phyloP scores from a whole-genome alignment of 2,113 vertebrate species.

The Coracopsis vasa region DNA sequence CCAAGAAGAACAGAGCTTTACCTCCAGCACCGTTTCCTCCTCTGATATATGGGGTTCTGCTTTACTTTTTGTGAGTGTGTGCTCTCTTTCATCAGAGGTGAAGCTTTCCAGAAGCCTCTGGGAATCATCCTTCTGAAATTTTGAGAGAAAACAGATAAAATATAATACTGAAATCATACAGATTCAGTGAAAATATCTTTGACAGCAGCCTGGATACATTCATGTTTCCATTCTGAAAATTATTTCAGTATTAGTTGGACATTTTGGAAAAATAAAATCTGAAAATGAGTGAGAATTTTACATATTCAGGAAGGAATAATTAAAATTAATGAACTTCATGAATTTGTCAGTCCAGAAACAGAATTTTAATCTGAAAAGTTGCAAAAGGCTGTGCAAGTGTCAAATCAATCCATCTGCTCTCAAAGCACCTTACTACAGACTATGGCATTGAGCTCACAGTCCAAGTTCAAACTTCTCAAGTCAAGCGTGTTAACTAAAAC shows the following conservation, averaged over 20 bases:
- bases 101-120: slow-evolving; percentile 79
- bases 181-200: not conserved
- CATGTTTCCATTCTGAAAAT: not conserved
- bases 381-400: not conserved
- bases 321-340: not conserved
- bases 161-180: not conserved
- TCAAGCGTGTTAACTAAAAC: not conserved
- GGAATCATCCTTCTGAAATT: slow-evolving; percentile 77
- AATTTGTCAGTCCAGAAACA: not conserved
- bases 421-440: not conserved
- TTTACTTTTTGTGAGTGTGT: not conserved
- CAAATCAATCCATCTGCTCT: not conserved
- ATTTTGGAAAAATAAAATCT: not conserved
- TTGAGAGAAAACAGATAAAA: not conserved
- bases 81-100: slow-evolving; percentile 25
- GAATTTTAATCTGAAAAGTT: not conserved
- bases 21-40: slow-evolving; percentile 44
- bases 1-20: not conserved
- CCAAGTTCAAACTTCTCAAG: not conserved
- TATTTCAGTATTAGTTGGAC: not conserved
- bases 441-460: not conserved
- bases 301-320: not conserved
- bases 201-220: not conserved
- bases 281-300: not conserved
- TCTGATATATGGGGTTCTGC: not conserved